Conservation (phyloP, 2,888 invertebrate genomes). For the Lepas anatifera region DNA sequence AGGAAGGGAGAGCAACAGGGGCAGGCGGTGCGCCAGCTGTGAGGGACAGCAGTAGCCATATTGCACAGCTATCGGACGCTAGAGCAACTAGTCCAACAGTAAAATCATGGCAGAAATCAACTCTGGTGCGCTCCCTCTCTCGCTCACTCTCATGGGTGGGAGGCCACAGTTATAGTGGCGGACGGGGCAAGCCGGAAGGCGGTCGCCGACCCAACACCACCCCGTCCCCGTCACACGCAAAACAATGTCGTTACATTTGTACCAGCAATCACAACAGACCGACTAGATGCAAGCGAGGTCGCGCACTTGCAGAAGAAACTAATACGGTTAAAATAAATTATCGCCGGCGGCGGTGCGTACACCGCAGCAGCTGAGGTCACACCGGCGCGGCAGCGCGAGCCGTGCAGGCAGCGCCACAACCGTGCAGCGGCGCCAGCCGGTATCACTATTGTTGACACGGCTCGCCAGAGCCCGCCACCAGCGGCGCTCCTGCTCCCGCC, state of each 20-base stretch:
- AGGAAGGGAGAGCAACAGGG: neutral
- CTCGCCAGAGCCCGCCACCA: neutral
- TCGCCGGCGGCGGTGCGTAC: neutral
- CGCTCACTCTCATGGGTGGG: too few species aligned
- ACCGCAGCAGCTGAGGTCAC: neutral
- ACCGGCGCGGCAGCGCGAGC: neutral
- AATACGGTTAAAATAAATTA: conserved; percentile 6
- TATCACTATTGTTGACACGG: conserved; percentile 4
- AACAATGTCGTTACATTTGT: conserved; percentile 2
- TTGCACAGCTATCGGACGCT: neutral
- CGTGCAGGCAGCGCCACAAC: neutral
- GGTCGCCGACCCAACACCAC: neutral
- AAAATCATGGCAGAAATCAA: conserved; percentile 1
- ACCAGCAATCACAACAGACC: conserved; percentile 9
- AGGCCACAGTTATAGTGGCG: neutral
- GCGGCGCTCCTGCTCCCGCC: neutral
- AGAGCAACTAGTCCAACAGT: neutral
- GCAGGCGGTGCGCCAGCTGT: too few species aligned
- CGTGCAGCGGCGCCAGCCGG: neutral
- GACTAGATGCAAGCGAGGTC: conserved; percentile 10
- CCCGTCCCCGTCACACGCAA: neutral
- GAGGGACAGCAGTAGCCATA: too few species aligned
- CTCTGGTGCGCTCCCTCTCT: too few species aligned
- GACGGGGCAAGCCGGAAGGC: neutral
- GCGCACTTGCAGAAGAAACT: neutral